Evolutionary conservation across 2,888 invertebrate genomes (phyloP).

Genomic region (Harpalus rubripes): DNA sequence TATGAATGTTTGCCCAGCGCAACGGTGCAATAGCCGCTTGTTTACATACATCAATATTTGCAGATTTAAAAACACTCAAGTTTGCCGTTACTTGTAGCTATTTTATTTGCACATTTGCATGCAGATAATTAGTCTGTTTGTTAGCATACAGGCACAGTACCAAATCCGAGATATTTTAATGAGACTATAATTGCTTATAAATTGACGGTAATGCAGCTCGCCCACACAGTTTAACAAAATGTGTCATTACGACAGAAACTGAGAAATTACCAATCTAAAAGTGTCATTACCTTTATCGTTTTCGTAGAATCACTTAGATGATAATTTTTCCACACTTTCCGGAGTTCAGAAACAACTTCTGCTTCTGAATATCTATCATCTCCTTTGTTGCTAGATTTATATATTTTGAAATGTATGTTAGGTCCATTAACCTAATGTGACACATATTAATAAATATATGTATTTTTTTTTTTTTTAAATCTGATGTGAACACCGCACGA

Average conservation of each 20-base stretch:
- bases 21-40: constrained; percentile 7
- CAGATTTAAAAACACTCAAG: constrained; percentile 33
- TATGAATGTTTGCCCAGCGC: no score
- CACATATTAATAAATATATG: no score
- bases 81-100: constrained; percentile 3
- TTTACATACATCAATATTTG: constrained; percentile 40
- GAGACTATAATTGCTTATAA: constrained; percentile 36
- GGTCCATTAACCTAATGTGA: no score
- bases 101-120: constrained; percentile 46
- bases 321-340: background rate
- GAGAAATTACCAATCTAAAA: constrained; percentile 24
- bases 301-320: background rate
- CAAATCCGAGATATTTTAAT: constrained; percentile 47
- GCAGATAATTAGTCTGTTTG: constrained; percentile 31
- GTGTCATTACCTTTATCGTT: background rate
- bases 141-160: constrained; percentile 14
- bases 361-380: no score
- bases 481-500: no score
- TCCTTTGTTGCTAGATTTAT: no score
- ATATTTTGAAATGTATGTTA: no score
- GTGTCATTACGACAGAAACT: constrained; percentile 8
- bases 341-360: no score
- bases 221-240: constrained; percentile 14
- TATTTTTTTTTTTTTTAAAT: no score
- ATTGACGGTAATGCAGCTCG: constrained; percentile 27